Evolutionary conservation across 2,797 vertebrate species (phyloP).

Genomic region (Aselliscus stoliczkanus): DNA sequence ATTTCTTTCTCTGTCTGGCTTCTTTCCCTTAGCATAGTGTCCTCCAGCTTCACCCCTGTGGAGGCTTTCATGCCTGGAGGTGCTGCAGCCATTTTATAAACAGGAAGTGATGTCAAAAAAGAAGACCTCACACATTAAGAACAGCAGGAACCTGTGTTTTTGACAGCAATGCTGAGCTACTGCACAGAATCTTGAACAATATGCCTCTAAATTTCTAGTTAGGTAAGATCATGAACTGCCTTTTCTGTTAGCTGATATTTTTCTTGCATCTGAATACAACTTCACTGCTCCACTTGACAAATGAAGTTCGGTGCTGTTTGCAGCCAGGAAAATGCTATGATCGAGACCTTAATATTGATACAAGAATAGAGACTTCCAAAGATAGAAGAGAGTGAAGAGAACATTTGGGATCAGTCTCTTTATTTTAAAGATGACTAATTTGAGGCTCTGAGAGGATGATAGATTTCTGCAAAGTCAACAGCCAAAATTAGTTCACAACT

Average conservation of each 20-base stretch:
- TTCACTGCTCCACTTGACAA: neutral
- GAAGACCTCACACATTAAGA: neutral
- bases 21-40: neutral
- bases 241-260: neutral
- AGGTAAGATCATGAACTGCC: neutral
- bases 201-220: neutral
- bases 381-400: neutral
- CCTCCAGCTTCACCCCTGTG: neutral
- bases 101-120: neutral
- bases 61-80: neutral
- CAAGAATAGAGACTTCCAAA: neutral
- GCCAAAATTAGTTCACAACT: neutral
- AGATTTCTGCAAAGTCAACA: neutral
- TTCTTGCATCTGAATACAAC: neutral
- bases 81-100: neutral
- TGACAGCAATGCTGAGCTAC: neutral
- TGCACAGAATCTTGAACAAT: neutral
- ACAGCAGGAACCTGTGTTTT: neutral
- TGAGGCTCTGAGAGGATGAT: neutral
- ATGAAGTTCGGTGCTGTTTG: neutral
- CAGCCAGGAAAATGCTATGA: neutral
- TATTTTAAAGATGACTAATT: neutral
- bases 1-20: neutral
- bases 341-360: neutral
- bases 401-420: neutral